A percentile compares a stretch with the other conserved stretches of the same genome.
phyloP scores from a whole-genome alignment of 53 echinoderm and acorn worm genomes.

The Arbacia lixula region DNA sequence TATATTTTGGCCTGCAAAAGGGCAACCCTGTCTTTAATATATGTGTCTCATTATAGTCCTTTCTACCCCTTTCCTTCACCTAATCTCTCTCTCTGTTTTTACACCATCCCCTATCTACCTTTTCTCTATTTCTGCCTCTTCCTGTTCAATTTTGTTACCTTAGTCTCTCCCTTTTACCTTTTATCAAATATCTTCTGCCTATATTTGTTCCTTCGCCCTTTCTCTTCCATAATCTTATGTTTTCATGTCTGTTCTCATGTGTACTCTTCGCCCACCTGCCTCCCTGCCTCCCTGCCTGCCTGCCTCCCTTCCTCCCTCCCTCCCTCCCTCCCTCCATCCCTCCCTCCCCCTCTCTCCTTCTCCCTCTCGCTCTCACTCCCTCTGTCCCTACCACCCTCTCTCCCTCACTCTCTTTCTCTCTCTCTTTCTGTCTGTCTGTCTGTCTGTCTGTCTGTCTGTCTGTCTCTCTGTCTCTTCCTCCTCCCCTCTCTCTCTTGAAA shows the following conservation, averaged over 20 bases:
- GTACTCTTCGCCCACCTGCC: no score
- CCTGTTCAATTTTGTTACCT: no score
- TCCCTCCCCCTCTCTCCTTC: background rate
- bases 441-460: background rate
- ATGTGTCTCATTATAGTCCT: no score
- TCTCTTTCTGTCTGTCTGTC: background rate
- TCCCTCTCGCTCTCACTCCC: background rate
- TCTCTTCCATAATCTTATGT: no score
- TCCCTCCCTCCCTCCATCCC: background rate
- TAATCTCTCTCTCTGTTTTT: background rate
- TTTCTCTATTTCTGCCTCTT: no score
- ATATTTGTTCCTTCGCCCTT: background rate
- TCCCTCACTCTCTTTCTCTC: background rate
- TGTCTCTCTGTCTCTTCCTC: background rate
- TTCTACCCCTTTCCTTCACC: background rate
- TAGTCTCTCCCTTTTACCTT: no score
- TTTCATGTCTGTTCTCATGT: no score
- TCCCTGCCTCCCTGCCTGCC: no score
- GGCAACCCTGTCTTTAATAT: no score
- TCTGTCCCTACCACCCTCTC: background rate
- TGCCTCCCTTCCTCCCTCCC: background rate
- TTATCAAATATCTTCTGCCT: background rate
- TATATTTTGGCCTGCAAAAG: no score
- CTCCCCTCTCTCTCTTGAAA: background rate
- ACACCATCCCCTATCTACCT: no score